Base-by-base conservation (phyloP, 2,888 invertebrate species). In the Sycophila texana region DNA sequence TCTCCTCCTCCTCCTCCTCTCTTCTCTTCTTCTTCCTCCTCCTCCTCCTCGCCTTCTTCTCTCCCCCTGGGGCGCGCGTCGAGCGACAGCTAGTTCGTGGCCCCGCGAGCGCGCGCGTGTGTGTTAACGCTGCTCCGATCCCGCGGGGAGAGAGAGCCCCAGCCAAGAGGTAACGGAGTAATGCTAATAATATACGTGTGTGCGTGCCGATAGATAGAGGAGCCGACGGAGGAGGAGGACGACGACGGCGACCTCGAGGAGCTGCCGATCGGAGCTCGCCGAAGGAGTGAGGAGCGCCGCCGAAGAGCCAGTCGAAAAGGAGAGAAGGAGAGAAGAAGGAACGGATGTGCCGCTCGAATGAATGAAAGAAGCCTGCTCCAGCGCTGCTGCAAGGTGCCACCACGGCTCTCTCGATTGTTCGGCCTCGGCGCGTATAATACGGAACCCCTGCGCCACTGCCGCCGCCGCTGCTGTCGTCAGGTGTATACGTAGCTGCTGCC, bases 361-460 rank as follows among this genome's bases (percentile, higher is more conserved):
- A 82, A 81, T 79, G 80, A 79, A 81, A 72, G 71, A 57, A 71
- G 74, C 47, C 16, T 74, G 76, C 65, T 77, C 74, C 77, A 77
- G 74, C 81, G 77, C 60, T 77, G 78, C 63, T 68, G 80, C 80
- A 80, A 80, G 80, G 80, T 80, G 79, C 77, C 74, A 72, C 71
- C 72, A 72, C 85, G 83, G 85, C 86, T 86, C 85, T 85, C 84
- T 86, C 86, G 85, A 84, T 82, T 85, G 83, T 82, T 82, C 83
- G 75, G 80, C 78, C 80, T 75, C 81, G 71, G 78, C 66, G 71
- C 67, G 61, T 61, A 74, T 74, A 81, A 72, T 66, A 67, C 14
- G 13, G 53, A 53, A 73, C 47, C 53, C 63, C 74, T 39, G 58
- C 70, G 74, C 65, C 73, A 51, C 61, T 30, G 68, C 51, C 60